phyloP scores from a whole-genome alignment of 2,888 invertebrate genomes.

The Schizotus pectinicornis region DNA sequence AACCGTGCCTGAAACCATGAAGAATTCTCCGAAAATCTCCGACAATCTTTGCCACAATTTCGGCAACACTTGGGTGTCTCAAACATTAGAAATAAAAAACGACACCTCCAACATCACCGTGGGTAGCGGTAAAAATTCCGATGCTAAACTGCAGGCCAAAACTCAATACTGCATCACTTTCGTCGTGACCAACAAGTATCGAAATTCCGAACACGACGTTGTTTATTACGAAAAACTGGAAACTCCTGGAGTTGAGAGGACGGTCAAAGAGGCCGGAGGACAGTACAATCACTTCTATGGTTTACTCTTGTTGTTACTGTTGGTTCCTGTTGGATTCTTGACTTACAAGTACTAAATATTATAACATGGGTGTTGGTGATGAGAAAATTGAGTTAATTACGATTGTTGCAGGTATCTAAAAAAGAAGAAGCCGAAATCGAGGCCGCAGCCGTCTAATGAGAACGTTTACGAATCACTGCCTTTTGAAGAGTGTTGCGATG shows the following conservation, averaged over 20 bases:
- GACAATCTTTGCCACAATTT: conserved; percentile 49
- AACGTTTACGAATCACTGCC: conserved; percentile 53
- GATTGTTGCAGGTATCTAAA: conserved; percentile 38
- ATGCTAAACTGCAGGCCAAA: conserved; percentile 42
- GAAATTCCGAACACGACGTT: conserved; percentile 47
- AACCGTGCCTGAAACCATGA: conserved; percentile 32
- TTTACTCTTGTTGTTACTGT: conserved; percentile 41
- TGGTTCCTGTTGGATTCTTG: conserved; percentile 43
- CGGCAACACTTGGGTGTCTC: conserved; percentile 52
- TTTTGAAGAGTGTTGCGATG: conserved; percentile 47
- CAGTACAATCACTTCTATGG: conserved; percentile 38
- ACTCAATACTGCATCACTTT: conserved; percentile 53
- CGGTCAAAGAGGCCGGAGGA: conserved; percentile 23
- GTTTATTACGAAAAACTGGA: conserved; percentile 48
- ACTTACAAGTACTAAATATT: conserved; percentile 37
- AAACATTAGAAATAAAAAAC: conserved; percentile 44
- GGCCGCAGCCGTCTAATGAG: conserved; percentile 33
- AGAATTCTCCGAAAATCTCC: conserved; percentile 38
- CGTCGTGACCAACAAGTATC: conserved; percentile 47
- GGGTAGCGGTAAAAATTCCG: conserved; percentile 35
- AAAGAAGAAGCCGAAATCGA: conserved; percentile 32
- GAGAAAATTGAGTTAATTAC: conserved; percentile 6
- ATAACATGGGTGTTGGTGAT: neutral
- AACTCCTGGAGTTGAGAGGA: conserved; percentile 28
- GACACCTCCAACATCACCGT: conserved; percentile 41